Evolutionary conservation across 2,888 invertebrate species (phyloP).

Genomic region (Cyclophora albipunctata): DNA sequence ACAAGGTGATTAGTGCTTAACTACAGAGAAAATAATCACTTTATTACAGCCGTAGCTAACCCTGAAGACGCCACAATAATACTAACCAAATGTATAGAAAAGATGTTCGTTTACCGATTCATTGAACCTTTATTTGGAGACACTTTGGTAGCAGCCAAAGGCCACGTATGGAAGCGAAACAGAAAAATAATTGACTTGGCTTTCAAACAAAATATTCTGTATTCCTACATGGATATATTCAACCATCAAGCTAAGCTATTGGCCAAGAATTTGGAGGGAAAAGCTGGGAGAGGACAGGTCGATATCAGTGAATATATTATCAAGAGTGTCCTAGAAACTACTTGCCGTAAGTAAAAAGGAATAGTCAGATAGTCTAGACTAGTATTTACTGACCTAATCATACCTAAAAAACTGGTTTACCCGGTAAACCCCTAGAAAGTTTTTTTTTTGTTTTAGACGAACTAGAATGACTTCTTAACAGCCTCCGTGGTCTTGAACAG

Average conservation of each 20-base stretch:
- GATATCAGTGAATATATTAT: constrained; percentile 14
- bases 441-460: too few species aligned
- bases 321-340: constrained; percentile 16
- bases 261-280: constrained; percentile 3
- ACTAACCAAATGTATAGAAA: constrained; percentile 17
- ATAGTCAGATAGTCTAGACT: neutral
- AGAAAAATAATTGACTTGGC: constrained; percentile 18
- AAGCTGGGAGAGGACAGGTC: constrained; percentile 13
- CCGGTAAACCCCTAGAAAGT: too few species aligned
- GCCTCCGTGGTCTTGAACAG: too few species aligned
- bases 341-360: constrained; percentile 19
- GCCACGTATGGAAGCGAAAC: constrained; percentile 22
- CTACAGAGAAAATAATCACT: too few species aligned
- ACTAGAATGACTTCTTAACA: too few species aligned
- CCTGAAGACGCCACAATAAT: constrained; percentile 12
- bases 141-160: constrained; percentile 13
- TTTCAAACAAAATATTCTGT: constrained; percentile 21
- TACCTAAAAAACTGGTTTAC: too few species aligned
- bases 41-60: constrained; percentile 17
- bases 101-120: constrained; percentile 16
- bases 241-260: constrained; percentile 15
- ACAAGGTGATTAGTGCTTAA: too few species aligned
- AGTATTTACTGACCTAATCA: too few species aligned
- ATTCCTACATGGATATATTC: constrained; percentile 20
- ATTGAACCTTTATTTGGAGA: constrained; percentile 18